Conservation (phyloP, 30 jellyfish, hydroid and myxozoan species). For the Phacellophora camtschatica region DNA sequence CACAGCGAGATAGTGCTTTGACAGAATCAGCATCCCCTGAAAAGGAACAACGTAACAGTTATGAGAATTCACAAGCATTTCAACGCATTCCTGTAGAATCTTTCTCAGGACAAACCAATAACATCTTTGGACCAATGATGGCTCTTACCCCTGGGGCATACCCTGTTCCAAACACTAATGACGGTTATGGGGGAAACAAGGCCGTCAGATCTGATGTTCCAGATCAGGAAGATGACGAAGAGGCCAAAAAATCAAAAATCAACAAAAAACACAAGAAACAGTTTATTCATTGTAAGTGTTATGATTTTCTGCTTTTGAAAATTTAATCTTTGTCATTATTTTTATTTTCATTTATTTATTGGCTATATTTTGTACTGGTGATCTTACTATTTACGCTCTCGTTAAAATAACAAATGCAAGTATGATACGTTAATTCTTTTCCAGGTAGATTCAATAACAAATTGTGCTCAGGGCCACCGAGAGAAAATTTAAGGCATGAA, state of each 20-base stretch:
- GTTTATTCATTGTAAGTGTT: conserved; percentile 42
- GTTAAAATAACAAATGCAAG: too few relatives aligned
- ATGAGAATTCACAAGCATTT: conserved; percentile 14
- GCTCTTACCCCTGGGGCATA: conserved; percentile 46
- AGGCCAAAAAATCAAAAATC: not conserved
- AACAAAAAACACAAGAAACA: conserved; percentile 53
- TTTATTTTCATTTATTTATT: too few relatives aligned
- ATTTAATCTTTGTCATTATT: too few relatives aligned
- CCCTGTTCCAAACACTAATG: conserved; percentile 58
- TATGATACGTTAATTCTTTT: too few relatives aligned
- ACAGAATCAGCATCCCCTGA: conserved; percentile 51
- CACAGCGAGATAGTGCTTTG: conserved; percentile 44
- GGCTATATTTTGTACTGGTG: too few relatives aligned
- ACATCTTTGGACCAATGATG: conserved; percentile 64
- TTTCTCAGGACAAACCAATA: not conserved
- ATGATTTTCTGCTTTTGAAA: not conserved
- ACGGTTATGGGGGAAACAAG: conserved; percentile 46
- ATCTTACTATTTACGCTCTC: too few relatives aligned
- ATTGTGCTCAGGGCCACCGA: too few relatives aligned
- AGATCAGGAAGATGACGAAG: not conserved
- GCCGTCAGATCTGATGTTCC: conserved; percentile 67
- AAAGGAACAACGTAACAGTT: not conserved
- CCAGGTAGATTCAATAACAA: too few relatives aligned
- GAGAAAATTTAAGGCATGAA: too few relatives aligned
- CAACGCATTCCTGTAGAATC: conserved; percentile 46